Conservation (phyloP, 2,113 vertebrate genomes). For the Pleuronectes platessa region DNA sequence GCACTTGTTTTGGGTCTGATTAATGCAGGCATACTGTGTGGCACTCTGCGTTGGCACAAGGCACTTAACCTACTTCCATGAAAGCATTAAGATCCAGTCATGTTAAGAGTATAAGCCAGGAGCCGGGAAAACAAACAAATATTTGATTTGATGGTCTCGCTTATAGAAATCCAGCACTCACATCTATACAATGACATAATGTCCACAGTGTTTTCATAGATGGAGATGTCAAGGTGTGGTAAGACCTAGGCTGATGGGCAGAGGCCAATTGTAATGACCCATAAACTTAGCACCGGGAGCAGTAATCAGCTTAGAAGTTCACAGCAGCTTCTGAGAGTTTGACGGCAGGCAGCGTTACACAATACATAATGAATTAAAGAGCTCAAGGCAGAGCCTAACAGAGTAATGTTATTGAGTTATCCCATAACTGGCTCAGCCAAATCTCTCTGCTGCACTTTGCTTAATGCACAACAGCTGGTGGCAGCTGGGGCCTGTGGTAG, state of each 20-base stretch:
- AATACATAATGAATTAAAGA: slow-evolving; percentile 78
- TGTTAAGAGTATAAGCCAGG: slow-evolving; percentile 14
- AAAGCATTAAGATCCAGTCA: slow-evolving; percentile 26
- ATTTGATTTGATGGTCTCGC: slow-evolving; percentile 42
- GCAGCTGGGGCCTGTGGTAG: slow-evolving; percentile 61
- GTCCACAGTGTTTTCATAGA: slow-evolving; percentile 33
- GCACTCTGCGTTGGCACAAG: slow-evolving; percentile 28
- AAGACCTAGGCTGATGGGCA: slow-evolving; percentile 51
- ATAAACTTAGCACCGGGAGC: slow-evolving; percentile 39
- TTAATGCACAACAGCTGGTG: slow-evolving; percentile 82
- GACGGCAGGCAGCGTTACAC: slow-evolving; percentile 46
- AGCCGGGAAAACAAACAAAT: slow-evolving; percentile 21
- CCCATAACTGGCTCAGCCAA: slow-evolving; percentile 80
- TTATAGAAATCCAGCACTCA: slow-evolving; percentile 40
- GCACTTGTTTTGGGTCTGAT: slow-evolving; percentile 33
- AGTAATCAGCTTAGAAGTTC: slow-evolving; percentile 74
- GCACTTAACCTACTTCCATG: slow-evolving; percentile 51
- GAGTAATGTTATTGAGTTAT: slow-evolving; percentile 79
- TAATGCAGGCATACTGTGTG: slow-evolving; percentile 38
- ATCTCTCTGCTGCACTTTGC: slow-evolving; percentile 79
- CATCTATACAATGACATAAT: slow-evolving; percentile 28
- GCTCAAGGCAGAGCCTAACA: slow-evolving; percentile 68
- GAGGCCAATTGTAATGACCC: slow-evolving; percentile 53
- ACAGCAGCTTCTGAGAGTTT: slow-evolving; percentile 36
- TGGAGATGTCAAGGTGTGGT: slow-evolving; percentile 31